These are phyloP conservation scores for Macrocentrus cingulum DNA, from an alignment of 1,140 invertebrate genomes.

Conservation along the genomic window DNA sequence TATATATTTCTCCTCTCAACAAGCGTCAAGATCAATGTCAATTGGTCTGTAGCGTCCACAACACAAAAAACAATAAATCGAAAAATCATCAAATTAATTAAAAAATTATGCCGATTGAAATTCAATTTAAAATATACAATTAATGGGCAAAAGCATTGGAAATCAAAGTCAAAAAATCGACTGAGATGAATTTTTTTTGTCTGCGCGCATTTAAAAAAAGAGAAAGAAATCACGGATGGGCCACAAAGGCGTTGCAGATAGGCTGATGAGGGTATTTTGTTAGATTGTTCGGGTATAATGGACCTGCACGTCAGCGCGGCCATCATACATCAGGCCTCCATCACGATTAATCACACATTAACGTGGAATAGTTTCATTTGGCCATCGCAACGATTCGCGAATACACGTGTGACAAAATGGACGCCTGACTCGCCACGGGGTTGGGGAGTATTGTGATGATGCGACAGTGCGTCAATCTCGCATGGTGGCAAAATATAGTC, in stretches of 20 bases:
- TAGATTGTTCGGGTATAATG: slow-evolving; percentile 46
- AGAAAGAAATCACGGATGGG: slow-evolving; percentile 25
- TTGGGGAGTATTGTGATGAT: no score
- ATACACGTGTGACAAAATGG: background rate
- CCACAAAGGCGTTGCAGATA: slow-evolving; percentile 42
- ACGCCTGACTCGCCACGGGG: background rate
- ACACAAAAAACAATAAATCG: no score
- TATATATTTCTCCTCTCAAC: no score
- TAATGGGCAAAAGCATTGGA: no score
- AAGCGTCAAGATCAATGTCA: no score
- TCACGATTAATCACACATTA: slow-evolving; percentile 6
- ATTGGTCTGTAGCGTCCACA: no score
- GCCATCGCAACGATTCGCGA: background rate
- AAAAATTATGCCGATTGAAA: no score
- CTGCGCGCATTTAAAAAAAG: slow-evolving; percentile 3
- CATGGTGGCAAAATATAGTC: no score
- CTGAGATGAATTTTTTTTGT: no score
- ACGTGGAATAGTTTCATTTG: background rate
- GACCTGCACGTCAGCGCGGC: slow-evolving; percentile 5
- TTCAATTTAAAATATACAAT: no score
- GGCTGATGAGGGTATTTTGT: slow-evolving; percentile 48
- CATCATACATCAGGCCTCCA: slow-evolving; percentile 2
- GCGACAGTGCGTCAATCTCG: background rate
- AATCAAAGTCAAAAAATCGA: no score
- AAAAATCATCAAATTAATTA: no score